phyloP scores from a whole-genome alignment of 2,113 vertebrate genomes.

The Mastomys natalensis region DNA sequence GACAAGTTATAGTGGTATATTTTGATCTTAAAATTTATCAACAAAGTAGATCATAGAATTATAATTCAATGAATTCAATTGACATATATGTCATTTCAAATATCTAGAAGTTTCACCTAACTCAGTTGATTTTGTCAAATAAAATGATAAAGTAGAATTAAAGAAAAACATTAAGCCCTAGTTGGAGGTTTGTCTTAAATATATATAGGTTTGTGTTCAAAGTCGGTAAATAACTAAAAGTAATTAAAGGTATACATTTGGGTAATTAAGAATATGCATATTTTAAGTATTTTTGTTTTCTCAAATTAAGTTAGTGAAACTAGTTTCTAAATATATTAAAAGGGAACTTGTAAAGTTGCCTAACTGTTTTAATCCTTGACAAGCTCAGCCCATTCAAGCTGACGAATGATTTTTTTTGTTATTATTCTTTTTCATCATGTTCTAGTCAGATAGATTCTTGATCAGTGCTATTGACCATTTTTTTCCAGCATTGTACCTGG shows the following conservation, averaged over 20 bases:
- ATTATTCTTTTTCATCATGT: neutral
- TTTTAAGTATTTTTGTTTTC: neutral
- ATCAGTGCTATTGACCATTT: neutral
- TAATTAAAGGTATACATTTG: neutral
- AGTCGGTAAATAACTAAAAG: slow-evolving; percentile 22
- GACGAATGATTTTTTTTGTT: no score
- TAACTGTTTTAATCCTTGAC: no score
- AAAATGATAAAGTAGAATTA: neutral
- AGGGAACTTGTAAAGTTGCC: neutral
- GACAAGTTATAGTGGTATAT: neutral
- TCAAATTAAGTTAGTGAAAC: neutral
- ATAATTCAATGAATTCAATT: neutral
- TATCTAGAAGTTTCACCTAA: neutral
- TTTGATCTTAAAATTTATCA: neutral
- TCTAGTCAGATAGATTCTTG: neutral
- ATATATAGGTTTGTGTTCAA: neutral
- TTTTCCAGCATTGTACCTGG: neutral
- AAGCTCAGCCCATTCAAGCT: neutral
- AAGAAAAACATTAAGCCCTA: neutral
- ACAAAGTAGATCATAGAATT: neutral
- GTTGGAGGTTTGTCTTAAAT: slow-evolving; percentile 21
- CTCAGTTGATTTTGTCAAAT: neutral
- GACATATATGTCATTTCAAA: neutral
- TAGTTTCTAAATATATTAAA: neutral
- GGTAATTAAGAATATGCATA: neutral